Percentiles rank a stretch among this genome's conserved stretches.
These are phyloP conservation scores for Carposina sasakii DNA, from an alignment of 1,140 invertebrate genomes.

Conservation along the genomic window DNA sequence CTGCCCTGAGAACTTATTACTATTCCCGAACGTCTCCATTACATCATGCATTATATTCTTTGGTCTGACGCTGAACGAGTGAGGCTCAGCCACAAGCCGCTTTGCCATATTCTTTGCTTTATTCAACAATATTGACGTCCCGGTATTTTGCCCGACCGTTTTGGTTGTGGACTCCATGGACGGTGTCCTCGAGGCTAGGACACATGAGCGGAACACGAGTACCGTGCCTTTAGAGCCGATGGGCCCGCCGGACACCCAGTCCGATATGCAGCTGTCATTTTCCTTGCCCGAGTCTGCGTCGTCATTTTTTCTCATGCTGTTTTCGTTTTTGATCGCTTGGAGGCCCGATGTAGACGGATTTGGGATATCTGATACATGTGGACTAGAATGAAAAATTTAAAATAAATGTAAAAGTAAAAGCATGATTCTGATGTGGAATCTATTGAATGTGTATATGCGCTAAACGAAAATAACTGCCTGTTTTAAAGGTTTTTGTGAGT, in stretches of 20 bases:
- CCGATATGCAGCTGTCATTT: constrained; percentile 75
- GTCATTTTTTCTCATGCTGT: constrained; percentile 61
- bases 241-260: constrained; percentile 72
- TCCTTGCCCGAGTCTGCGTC: constrained; percentile 32
- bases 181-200: constrained; percentile 65
- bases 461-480: too few relatives aligned
- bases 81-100: constrained; percentile 55
- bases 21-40: constrained; percentile 63
- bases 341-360: constrained; percentile 64
- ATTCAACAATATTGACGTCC: constrained; percentile 56
- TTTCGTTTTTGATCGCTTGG: constrained; percentile 33
- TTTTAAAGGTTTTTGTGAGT: too few relatives aligned
- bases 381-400: too few relatives aligned
- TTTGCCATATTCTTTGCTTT: constrained; percentile 65
- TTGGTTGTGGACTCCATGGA: constrained; percentile 60
- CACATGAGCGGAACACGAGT: constrained; percentile 74
- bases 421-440: not conserved
- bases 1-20: constrained; percentile 42
- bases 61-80: constrained; percentile 49
- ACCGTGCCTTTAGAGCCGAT: constrained; percentile 71
- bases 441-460: too few relatives aligned
- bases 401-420: too few relatives aligned
- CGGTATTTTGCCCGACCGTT: constrained; percentile 55
- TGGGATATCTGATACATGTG: constrained; percentile 61
- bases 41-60: constrained; percentile 67